Evolutionary conservation across 92 coral and sea anemone species (phyloP).

Genomic region (Heliopora coerulea): DNA sequence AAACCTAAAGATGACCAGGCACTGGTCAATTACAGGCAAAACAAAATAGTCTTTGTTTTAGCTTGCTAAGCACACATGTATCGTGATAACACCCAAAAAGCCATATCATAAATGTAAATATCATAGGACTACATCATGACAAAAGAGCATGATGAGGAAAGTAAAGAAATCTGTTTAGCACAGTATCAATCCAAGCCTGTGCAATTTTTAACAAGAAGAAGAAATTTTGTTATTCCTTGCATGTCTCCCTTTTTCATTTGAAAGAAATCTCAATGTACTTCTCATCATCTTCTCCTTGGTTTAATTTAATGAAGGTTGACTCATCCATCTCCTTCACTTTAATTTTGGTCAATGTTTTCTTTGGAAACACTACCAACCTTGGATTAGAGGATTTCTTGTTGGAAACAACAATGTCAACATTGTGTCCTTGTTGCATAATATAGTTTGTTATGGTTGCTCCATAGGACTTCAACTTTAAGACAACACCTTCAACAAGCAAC

Average conservation of each 20-base stretch:
- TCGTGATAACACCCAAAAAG: too few relatives aligned
- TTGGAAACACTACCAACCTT: constrained; percentile 85
- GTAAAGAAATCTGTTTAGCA: too few relatives aligned
- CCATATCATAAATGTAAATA: too few relatives aligned
- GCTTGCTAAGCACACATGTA: too few relatives aligned
- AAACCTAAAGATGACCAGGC: too few relatives aligned
- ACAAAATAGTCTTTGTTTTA: too few relatives aligned
- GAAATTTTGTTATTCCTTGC: background rate
- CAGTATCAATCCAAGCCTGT: too few relatives aligned
- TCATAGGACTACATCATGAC: too few relatives aligned
- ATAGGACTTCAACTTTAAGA: constrained; percentile 55
- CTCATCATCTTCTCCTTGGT: constrained; percentile 37
- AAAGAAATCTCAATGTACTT: constrained; percentile 39
- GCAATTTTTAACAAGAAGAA: too few relatives aligned
- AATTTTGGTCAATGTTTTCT: constrained; percentile 60
- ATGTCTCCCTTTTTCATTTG: background rate
- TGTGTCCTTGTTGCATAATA: constrained; percentile 89
- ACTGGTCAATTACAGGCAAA: too few relatives aligned
- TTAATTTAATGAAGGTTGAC: background rate
- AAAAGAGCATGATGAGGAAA: too few relatives aligned
- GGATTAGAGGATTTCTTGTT: constrained; percentile 73
- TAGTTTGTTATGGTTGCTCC: constrained; percentile 81
- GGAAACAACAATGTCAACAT: constrained; percentile 79
- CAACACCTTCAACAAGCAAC: constrained; percentile 80
- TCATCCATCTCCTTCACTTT: constrained; percentile 41